Percentiles rank a stretch among this genome's conserved stretches.
These are phyloP conservation scores for Micropoecilia bifurca DNA, from an alignment of 2,797 vertebrate genomes.

Conservation along the genomic window DNA sequence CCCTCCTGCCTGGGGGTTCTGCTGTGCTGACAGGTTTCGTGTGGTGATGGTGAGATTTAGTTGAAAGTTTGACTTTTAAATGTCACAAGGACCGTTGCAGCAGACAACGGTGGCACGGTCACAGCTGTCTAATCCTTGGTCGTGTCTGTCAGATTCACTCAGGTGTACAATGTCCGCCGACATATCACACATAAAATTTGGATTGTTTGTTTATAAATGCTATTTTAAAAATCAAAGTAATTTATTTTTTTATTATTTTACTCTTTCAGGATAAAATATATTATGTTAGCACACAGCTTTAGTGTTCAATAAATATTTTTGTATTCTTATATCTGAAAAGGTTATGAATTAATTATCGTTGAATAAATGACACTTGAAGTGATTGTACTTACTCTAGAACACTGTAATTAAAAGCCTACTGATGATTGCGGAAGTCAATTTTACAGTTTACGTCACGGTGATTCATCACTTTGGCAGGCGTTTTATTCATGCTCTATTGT, in stretches of 20 bases:
- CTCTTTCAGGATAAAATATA: background rate
- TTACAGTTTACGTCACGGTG: conserved; percentile 9
- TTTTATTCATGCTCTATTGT: conserved; percentile 10
- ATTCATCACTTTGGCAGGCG: conserved; percentile 27
- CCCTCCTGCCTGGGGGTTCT: conserved; percentile 17
- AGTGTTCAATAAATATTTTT: background rate
- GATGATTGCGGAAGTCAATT: conserved; percentile 4
- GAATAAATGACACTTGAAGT: conserved; percentile 6
- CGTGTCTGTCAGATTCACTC: conserved; percentile 29
- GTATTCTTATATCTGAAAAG: conserved; percentile 8
- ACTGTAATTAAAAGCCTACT: conserved; percentile 11
- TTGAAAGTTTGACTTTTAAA: conserved; percentile 72
- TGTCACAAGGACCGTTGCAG: conserved; percentile 51
- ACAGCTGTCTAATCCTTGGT: conserved; percentile 29
- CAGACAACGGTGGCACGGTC: conserved; percentile 30
- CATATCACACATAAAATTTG: background rate
- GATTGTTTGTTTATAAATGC: background rate
- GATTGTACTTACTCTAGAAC: conserved; percentile 6
- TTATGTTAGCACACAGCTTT: background rate
- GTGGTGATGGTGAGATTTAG: conserved; percentile 43
- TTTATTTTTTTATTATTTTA: background rate
- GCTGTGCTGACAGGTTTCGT: conserved; percentile 45
- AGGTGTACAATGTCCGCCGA: conserved; percentile 1
- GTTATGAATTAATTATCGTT: background rate
- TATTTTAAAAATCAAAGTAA: background rate